A percentile compares a stretch with the other conserved stretches of the same genome.
Conservation (phyloP, 1,140 invertebrate genomes). For the Drosophila paulistorum region DNA sequence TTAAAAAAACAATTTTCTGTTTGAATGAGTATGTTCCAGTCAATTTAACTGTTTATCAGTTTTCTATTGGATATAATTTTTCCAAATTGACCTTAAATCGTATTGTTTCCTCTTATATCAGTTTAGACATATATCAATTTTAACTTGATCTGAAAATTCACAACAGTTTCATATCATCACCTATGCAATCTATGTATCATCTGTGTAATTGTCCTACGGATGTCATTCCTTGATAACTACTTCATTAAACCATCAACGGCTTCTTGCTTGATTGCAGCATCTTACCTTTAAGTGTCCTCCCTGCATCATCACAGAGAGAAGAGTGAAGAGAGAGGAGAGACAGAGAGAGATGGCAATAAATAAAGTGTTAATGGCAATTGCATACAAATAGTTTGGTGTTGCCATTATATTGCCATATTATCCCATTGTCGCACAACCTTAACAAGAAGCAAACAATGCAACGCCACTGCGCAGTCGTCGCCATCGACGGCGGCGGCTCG, state of each 20-base stretch:
- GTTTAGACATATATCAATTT: background rate
- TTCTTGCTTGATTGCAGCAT: constrained; percentile 18
- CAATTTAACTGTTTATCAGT: background rate
- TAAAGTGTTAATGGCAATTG: constrained; percentile 82
- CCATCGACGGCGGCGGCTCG: constrained; percentile 23
- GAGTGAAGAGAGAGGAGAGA: too few species aligned
- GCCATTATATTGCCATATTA: constrained; percentile 74
- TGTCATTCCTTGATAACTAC: constrained; percentile 66
- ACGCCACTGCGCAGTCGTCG: constrained; percentile 40
- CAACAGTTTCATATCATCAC: background rate
- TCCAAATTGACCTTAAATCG: background rate
- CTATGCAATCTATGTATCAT: constrained; percentile 1
- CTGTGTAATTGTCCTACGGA: constrained; percentile 41
- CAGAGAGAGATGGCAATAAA: constrained; percentile 57
- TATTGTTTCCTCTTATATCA: background rate
- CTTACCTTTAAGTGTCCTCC: background rate
- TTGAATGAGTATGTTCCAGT: background rate
- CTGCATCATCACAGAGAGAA: too few species aligned
- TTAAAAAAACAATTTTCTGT: background rate
- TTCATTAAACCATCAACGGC: constrained; percentile 57
- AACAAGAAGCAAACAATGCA: constrained; percentile 80
- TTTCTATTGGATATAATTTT: background rate
- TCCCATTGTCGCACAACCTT: constrained; percentile 63
- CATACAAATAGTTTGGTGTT: constrained; percentile 81
- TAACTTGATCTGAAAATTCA: constrained; percentile 1